Percentiles rank a stretch among this genome's conserved stretches.
phyloP scores from a whole-genome alignment of 2,113 vertebrate species.

The Trinectes maculatus region DNA sequence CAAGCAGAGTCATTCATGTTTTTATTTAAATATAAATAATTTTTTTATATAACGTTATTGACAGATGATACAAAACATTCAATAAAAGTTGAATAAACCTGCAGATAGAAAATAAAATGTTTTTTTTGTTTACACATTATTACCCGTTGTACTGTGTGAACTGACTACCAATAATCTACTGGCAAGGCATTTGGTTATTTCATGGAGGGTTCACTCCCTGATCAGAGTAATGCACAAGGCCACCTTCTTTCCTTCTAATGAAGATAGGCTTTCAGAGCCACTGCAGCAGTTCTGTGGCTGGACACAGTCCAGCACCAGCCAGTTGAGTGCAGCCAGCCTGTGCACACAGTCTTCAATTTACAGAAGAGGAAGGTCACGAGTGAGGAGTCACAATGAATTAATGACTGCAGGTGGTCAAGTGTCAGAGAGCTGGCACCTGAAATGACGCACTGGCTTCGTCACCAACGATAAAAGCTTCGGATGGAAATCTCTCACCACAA shows the following conservation, averaged over 20 bases:
- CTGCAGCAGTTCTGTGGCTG: conserved; percentile 56
- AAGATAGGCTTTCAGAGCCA: conserved; percentile 69
- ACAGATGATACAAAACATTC: too few relatives aligned
- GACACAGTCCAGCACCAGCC: conserved; percentile 49
- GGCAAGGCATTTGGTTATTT: conserved; percentile 42
- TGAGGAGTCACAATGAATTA: conserved; percentile 52
- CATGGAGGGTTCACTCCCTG: conserved; percentile 32
- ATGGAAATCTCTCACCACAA: conserved; percentile 31
- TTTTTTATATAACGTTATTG: too few relatives aligned
- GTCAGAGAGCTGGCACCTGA: conserved; percentile 50
- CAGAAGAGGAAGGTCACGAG: conserved; percentile 29
- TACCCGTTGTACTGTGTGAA: conserved; percentile 31
- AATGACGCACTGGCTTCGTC: conserved; percentile 40
- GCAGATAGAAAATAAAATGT: conserved; percentile 1
- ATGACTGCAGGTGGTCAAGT: conserved; percentile 54
- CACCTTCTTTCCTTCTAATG: conserved; percentile 59
- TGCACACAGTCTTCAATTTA: conserved; percentile 49
- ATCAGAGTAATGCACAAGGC: conserved; percentile 56
- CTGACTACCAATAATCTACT: conserved; percentile 39
- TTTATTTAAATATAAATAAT: background rate
- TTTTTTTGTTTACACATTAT: conserved; percentile 31
- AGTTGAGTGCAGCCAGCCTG: conserved; percentile 43
- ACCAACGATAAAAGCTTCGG: conserved; percentile 30
- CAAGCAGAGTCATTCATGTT: background rate
- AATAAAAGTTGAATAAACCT: conserved; percentile 40